Percentiles rank a stretch among this genome's conserved stretches.
These are phyloP conservation scores for Charaxes varanes DNA, from an alignment of 1,140 invertebrate genomes.

Conservation along the genomic window DNA sequence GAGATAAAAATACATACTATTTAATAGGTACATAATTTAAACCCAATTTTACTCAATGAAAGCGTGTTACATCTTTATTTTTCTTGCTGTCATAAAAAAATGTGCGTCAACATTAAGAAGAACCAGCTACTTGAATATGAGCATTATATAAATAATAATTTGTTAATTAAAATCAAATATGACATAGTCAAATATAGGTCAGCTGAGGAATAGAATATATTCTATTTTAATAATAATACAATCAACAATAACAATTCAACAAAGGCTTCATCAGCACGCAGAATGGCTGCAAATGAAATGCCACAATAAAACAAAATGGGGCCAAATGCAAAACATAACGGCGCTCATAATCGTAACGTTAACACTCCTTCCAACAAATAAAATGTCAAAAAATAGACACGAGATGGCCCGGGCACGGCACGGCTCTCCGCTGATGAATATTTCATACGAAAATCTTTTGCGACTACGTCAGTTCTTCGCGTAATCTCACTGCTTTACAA, in stretches of 20 bases:
- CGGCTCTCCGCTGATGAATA: slow-evolving; percentile 36
- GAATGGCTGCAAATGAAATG: slow-evolving; percentile 14
- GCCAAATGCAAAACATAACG: slow-evolving; percentile 13
- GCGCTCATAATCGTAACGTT: slow-evolving; percentile 16
- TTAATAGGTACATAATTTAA: no score
- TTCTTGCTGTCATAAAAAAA: no score
- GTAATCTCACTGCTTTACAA: slow-evolving; percentile 19
- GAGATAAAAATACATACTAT: no score
- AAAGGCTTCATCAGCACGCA: slow-evolving; percentile 8
- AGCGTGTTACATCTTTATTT: no score
- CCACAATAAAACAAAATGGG: slow-evolving; percentile 16
- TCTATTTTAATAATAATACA: no score
- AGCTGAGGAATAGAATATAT: no score
- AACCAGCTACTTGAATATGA: no score
- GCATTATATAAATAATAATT: no score
- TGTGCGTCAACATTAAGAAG: no score
- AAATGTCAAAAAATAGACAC: slow-evolving; percentile 23
- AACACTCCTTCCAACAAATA: slow-evolving; percentile 20
- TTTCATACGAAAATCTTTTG: slow-evolving; percentile 37
- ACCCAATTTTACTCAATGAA: no score
- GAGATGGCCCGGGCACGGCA: slow-evolving; percentile 21
- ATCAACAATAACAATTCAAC: slow-evolving; percentile 10
- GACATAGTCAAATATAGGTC: no score
- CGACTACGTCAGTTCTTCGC: slow-evolving; percentile 24
- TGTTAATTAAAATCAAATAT: no score